phyloP scores from a whole-genome alignment of 2,797 vertebrate species.

The Rhabdophis nuchalis region DNA sequence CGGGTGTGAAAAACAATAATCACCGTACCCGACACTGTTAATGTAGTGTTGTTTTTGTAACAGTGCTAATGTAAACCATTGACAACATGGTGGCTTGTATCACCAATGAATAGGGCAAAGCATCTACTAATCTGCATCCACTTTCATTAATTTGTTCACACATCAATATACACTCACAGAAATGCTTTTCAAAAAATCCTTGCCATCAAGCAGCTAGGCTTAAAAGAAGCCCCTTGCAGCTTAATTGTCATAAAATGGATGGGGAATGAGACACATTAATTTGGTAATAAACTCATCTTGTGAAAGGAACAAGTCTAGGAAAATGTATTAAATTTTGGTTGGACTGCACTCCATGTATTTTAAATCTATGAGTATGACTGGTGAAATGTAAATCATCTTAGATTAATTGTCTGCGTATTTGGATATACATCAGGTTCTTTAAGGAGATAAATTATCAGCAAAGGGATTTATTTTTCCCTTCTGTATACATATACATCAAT shows the following conservation, averaged over 20 bases:
- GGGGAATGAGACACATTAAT: neutral
- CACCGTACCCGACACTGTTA: neutral
- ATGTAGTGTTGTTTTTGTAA: neutral
- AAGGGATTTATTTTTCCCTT: conserved; percentile 53
- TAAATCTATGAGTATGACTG: conserved; percentile 59
- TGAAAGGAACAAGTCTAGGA: neutral
- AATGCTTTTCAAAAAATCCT: neutral
- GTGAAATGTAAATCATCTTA: conserved; percentile 71
- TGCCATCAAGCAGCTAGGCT: neutral
- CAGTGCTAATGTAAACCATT: neutral
- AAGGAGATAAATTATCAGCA: conserved; percentile 63
- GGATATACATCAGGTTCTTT: conserved; percentile 37
- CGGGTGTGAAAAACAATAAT: neutral
- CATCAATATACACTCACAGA: neutral
- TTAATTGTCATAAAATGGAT: neutral
- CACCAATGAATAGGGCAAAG: neutral
- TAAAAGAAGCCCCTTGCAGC: neutral
- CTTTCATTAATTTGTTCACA: neutral
- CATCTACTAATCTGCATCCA: neutral
- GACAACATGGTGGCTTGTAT: neutral
- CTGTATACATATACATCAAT: conserved; percentile 30
- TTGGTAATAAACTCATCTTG: conserved; percentile 46
- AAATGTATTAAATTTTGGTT: neutral
- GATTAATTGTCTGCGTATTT: conserved; percentile 63
- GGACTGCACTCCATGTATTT: neutral